These are phyloP conservation scores for Passer montanus DNA, from an alignment of 2,113 vertebrate species.

Conservation along the genomic window DNA sequence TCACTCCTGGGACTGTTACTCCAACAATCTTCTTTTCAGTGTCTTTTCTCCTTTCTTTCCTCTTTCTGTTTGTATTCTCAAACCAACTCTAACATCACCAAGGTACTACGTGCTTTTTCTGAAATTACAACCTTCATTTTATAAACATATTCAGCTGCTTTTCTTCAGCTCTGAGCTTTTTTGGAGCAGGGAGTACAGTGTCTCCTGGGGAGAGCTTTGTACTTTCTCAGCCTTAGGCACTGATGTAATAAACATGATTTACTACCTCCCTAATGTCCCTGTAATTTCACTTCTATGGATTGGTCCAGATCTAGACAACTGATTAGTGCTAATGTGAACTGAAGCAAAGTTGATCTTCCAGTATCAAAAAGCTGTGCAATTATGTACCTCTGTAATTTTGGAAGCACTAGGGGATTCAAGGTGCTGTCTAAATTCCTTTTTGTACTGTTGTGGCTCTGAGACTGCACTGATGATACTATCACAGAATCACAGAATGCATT, in stretches of 20 bases:
- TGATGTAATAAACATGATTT: background rate
- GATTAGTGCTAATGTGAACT: background rate
- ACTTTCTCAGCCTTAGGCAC: background rate
- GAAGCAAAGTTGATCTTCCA: background rate
- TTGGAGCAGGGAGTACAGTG: background rate
- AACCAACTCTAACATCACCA: background rate
- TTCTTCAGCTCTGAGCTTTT: background rate
- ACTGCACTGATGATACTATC: background rate
- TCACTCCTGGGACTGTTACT: background rate
- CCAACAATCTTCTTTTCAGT: background rate
- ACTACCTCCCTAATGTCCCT: background rate
- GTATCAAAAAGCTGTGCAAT: background rate
- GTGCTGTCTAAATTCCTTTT: background rate
- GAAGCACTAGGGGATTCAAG: background rate
- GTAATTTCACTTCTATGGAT: background rate
- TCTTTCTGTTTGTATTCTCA: background rate
- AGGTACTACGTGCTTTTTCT: background rate
- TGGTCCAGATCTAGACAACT: background rate
- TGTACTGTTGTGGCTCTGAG: background rate
- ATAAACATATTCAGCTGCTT: background rate
- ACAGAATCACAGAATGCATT: background rate
- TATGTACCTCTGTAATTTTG: background rate
- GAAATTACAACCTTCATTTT: background rate
- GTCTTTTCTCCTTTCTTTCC: background rate
- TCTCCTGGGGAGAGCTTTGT: background rate